Percentiles rank a stretch among this genome's conserved stretches.
These are phyloP conservation scores for Dicaeum eximium DNA, from an alignment of 2,113 vertebrate species.

Conservation along the genomic window DNA sequence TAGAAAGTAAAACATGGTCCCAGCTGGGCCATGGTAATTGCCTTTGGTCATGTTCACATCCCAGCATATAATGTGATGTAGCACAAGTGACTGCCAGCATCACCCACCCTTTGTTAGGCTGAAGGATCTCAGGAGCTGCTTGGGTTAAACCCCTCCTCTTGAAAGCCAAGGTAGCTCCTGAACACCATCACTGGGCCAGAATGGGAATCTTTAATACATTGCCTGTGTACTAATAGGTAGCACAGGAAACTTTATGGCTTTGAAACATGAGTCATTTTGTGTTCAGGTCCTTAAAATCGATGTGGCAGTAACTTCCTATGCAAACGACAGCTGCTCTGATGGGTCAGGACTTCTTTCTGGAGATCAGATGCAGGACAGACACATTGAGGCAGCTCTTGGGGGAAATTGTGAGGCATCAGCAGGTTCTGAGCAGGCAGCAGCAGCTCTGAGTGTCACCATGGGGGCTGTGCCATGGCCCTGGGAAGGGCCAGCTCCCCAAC, in stretches of 20 bases:
- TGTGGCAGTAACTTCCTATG: constrained; percentile 38
- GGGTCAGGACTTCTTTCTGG: not conserved
- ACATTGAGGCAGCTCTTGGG: not conserved
- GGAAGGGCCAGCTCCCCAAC: not conserved
- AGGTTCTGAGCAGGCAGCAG: constrained; percentile 22
- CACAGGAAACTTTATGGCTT: not conserved
- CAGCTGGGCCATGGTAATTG: not conserved
- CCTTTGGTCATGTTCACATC: not conserved
- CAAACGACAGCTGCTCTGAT: constrained; percentile 41
- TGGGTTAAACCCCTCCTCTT: not conserved
- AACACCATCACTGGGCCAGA: not conserved
- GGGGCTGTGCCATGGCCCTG: not conserved
- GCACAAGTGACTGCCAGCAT: not conserved
- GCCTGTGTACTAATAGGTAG: not conserved
- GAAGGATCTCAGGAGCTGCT: not conserved
- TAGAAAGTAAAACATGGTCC: not conserved
- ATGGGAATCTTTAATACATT: not conserved
- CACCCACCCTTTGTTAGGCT: not conserved
- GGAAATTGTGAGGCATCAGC: constrained; percentile 29
- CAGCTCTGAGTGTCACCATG: not conserved
- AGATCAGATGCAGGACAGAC: constrained; percentile 7
- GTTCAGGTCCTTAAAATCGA: not conserved
- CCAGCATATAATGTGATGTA: no score
- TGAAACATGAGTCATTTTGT: not conserved
- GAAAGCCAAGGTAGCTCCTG: not conserved